Base-by-base conservation (phyloP, 1,140 invertebrate species). In the Drosophila persimilis region DNA sequence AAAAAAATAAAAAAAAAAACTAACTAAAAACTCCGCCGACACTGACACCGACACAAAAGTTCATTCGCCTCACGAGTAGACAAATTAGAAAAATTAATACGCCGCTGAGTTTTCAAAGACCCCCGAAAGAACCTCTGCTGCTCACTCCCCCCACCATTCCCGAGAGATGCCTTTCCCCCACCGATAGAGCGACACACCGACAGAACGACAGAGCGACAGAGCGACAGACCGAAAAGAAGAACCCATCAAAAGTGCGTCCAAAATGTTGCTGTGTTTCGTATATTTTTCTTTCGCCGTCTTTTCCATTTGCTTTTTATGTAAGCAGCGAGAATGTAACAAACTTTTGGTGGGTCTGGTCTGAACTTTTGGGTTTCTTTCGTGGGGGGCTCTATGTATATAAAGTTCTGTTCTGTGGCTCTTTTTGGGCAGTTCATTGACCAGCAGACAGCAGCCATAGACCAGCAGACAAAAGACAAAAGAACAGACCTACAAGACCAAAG, bases 21-120 rank as follows among this genome's bases (percentile, higher is more conserved):
- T 59, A 69, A 67, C 73, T 72, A 69, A 73, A 35, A 79, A 69
- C 60, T 56, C 62, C 60, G 71, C 39, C 26, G 62, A 47, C 24
- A 26, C 56, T 24, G 62, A 47, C 57, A 41, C 31, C 29, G 31
- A 41, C 17, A 39, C 66, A 75, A 86, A 80, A 88, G 81, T 86
- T 86, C 81, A 86, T 86, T 86, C 81, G 83, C 81, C 81, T 74
- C 77, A 45, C 62, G 77, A 57, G 67, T 60, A 88, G 81, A 86
- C 83, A 86, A 86, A 86, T 86, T 86, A 86, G 81, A 86, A 88
- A 86, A 86, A 86, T 86, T 86, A 86, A 86, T 86, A 86, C 83
- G 60, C 81, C 57, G 64, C 78, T 77, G 70, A 70, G 65, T 74
- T 74, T 77, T 64, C 65, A 70, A 60, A 61, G 69, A 60, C 62